Percentiles rank a stretch among this genome's conserved stretches.
Evolutionary conservation across 2,888 invertebrate genomes (phyloP).

Genomic region (Chirona hameri): DNA sequence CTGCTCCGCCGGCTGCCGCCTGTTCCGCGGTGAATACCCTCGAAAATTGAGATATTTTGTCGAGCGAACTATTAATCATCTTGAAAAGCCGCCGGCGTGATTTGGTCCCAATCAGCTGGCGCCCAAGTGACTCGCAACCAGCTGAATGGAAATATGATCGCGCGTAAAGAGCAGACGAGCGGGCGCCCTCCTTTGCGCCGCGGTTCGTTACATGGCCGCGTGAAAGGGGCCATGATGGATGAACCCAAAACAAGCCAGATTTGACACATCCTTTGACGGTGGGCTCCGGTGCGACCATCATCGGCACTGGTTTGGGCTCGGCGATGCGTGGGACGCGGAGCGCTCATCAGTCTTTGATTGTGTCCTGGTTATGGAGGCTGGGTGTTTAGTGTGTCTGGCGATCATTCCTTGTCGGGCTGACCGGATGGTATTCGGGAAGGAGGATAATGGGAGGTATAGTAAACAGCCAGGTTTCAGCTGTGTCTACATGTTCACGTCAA

Average conservation of each 20-base stretch:
- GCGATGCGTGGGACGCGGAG: neutral
- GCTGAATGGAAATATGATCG: neutral
- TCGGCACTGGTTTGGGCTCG: neutral
- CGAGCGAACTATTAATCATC: neutral
- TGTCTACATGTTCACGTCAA: no score
- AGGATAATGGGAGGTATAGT: neutral
- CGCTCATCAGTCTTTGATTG: neutral
- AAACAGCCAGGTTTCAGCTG: no score
- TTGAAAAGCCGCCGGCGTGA: conserved; percentile 11
- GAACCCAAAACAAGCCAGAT: neutral
- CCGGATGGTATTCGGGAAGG: neutral
- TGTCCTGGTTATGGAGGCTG: neutral
- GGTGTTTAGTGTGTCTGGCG: neutral
- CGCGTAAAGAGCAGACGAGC: neutral
- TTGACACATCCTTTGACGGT: neutral
- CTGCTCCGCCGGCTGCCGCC: neutral
- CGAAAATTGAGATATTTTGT: conserved; percentile 5
- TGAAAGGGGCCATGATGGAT: conserved; percentile 25
- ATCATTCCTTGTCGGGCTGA: neutral
- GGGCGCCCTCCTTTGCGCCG: conserved; percentile 2
- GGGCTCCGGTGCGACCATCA: neutral
- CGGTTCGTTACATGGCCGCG: neutral
- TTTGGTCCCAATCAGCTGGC: conserved; percentile 10
- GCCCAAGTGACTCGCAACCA: neutral
- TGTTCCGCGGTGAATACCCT: neutral